Evolutionary conservation across 2,888 invertebrate genomes (phyloP).

Genomic region (Lypha dubia): DNA sequence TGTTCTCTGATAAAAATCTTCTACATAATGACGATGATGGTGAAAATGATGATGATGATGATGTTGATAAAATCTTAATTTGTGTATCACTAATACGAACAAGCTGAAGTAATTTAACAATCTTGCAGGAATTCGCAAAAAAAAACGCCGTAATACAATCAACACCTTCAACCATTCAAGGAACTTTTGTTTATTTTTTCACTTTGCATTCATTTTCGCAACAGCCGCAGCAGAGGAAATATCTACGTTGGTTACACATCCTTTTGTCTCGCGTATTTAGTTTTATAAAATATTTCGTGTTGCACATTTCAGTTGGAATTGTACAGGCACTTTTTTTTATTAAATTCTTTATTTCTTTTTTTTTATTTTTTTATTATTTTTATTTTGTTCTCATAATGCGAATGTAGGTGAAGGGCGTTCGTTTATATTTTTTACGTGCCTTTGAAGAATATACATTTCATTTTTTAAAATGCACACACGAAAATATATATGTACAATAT

Average conservation of each 20-base stretch:
- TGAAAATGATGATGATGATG: neutral
- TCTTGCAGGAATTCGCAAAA: constrained; percentile 8
- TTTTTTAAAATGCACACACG: constrained; percentile 8
- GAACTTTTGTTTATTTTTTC: constrained; percentile 14
- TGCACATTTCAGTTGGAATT: constrained; percentile 64
- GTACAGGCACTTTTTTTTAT: constrained; percentile 3
- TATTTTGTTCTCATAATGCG: constrained; percentile 9
- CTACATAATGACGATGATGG: neutral
- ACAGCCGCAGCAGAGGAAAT: constrained; percentile 32
- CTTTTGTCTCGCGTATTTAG: constrained; percentile 65
- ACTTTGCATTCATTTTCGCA: constrained; percentile 6
- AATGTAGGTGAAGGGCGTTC: constrained; percentile 70
- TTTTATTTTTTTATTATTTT: constrained; percentile 8
- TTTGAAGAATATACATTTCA: constrained; percentile 46
- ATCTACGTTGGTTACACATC: constrained; percentile 37
- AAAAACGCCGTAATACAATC: constrained; percentile 35
- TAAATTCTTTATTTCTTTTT: neutral
- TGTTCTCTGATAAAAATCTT: neutral
- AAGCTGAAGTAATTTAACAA: constrained; percentile 31
- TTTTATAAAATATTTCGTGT: constrained; percentile 56
- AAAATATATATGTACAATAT: neutral
- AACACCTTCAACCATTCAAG: constrained; percentile 41
- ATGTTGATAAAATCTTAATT: constrained; percentile 4
- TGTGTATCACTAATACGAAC: neutral
- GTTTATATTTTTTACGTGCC: constrained; percentile 56